phyloP scores from a whole-genome alignment of 1,140 invertebrate species.

The Adelges cooleyi region DNA sequence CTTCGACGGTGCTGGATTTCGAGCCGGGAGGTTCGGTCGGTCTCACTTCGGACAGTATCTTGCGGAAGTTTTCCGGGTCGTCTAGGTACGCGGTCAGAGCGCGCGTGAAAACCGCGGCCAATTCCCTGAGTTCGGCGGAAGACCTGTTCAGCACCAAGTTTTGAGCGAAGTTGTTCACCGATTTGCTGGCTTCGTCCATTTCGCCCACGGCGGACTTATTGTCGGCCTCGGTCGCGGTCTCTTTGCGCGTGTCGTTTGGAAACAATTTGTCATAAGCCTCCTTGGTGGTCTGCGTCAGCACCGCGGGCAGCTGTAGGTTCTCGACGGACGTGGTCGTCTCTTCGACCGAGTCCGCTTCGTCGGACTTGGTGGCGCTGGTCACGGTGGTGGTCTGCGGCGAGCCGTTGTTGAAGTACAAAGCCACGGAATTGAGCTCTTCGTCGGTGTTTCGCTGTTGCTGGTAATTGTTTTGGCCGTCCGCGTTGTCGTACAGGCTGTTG shows the following conservation, averaged over 20 bases:
- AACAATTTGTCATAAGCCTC: slow-evolving; percentile 34
- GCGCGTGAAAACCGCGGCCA: slow-evolving; percentile 70
- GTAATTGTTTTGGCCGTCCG: not conserved
- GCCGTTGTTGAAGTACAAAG: not conserved
- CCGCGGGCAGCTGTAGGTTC: slow-evolving; percentile 28
- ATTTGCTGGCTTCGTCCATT: not conserved
- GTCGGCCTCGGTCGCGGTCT: not conserved
- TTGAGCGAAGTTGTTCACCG: not conserved
- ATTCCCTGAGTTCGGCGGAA: slow-evolving; percentile 48
- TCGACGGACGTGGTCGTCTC: not conserved
- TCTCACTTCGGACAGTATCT: slow-evolving; percentile 57
- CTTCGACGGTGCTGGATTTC: slow-evolving; percentile 44
- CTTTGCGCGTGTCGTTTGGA: slow-evolving; percentile 15
- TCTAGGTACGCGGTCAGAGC: slow-evolving; percentile 67
- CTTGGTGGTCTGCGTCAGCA: slow-evolving; percentile 34
- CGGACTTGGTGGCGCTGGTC: not conserved
- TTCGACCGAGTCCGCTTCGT: too few relatives aligned
- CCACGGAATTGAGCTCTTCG: not conserved
- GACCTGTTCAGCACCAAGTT: not conserved
- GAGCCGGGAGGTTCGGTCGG: slow-evolving; percentile 57
- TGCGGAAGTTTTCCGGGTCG: slow-evolving; percentile 64
- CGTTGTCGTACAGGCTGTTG: not conserved
- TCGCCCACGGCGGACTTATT: not conserved
- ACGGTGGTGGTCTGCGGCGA: not conserved
- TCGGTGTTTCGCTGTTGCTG: not conserved